Evolutionary conservation across 2,113 vertebrate species (phyloP).

Genomic region (Callorhinus ursinus): DNA sequence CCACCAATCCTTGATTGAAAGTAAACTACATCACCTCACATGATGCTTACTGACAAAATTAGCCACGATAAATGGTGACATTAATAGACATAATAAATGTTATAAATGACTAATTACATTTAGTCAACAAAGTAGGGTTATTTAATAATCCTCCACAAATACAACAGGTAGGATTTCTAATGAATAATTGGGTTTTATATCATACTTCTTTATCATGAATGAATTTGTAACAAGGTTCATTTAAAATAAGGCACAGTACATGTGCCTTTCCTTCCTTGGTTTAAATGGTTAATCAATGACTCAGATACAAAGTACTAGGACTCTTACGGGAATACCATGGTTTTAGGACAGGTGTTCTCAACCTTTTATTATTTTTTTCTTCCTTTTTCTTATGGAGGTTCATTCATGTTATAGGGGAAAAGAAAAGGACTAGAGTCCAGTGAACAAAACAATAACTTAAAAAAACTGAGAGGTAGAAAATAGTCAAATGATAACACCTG

Average conservation of each 20-base stretch:
- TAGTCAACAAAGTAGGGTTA: neutral
- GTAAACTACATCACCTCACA: slow-evolving; percentile 12
- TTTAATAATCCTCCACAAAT: neutral
- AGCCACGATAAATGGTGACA: neutral
- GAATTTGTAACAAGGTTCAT: neutral
- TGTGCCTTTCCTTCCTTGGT: neutral
- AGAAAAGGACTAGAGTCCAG: neutral
- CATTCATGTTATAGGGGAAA: neutral
- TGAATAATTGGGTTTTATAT: neutral
- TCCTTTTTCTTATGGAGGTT: neutral
- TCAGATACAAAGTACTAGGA: neutral
- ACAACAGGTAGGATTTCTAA: neutral
- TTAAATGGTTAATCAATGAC: slow-evolving; percentile 7
- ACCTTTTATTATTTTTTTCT: neutral
- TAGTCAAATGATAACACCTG: neutral
- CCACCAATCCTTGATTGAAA: neutral
- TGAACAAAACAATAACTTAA: neutral
- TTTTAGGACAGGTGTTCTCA: neutral
- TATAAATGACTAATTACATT: neutral
- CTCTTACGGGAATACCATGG: neutral
- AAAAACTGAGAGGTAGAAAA: neutral
- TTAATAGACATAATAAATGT: neutral
- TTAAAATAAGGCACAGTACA: slow-evolving; percentile 21
- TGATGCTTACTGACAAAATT: neutral
- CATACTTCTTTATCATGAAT: neutral